Evolutionary conservation across 2,797 vertebrate genomes (phyloP).

Genomic region (Ptychobarbus kaznakovi): DNA sequence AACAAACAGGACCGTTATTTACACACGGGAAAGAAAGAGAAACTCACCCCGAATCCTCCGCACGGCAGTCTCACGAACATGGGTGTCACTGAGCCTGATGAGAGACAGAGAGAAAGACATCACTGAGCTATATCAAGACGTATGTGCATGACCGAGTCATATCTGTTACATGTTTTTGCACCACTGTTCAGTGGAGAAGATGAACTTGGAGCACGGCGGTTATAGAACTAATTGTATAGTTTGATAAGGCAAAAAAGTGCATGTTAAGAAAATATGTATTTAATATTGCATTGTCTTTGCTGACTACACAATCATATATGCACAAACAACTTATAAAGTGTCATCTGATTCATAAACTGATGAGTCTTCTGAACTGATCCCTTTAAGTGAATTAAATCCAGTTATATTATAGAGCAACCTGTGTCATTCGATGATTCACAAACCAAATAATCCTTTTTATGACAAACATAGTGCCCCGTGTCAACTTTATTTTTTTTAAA

Average conservation of each 20-base stretch:
- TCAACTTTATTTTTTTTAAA: no score
- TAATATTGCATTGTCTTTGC: background rate
- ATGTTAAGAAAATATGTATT: background rate
- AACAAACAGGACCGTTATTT: conserved; percentile 83
- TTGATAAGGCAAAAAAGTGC: background rate
- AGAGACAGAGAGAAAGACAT: conserved; percentile 45
- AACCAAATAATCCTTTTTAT: background rate
- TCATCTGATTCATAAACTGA: background rate
- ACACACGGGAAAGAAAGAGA: conserved; percentile 69
- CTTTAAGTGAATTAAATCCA: background rate
- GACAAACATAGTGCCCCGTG: background rate
- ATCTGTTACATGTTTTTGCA: background rate
- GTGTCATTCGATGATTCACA: background rate
- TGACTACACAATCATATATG: background rate
- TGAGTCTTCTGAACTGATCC: background rate
- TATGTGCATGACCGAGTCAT: background rate
- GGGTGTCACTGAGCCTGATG: conserved; percentile 87
- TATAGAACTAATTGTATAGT: no score
- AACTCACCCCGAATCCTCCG: conserved; percentile 94
- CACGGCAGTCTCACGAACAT: conserved; percentile 96
- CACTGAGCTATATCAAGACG: background rate
- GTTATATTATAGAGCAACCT: background rate
- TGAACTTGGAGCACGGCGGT: background rate
- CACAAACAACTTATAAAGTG: background rate
- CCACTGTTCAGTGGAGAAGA: background rate